phyloP scores from a whole-genome alignment of 2,888 invertebrate genomes.

The Lasioglossum morio region DNA sequence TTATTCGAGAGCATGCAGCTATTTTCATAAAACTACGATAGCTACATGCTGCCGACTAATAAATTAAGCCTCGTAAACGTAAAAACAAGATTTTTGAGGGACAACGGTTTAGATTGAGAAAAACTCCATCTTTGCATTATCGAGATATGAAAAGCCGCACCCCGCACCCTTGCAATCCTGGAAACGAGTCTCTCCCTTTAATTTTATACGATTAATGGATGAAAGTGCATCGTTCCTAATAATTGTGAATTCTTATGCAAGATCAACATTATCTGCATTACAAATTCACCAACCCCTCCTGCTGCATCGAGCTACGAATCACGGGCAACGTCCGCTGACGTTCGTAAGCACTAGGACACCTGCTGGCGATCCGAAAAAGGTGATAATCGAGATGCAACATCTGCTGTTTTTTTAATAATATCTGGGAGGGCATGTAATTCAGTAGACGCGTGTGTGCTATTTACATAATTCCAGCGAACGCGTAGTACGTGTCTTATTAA shows the following conservation, averaged over 20 bases:
- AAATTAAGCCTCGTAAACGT: too few relatives aligned
- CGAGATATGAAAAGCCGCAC: too few relatives aligned
- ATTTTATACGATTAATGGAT: neutral
- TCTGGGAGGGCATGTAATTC: neutral
- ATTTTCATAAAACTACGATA: too few relatives aligned
- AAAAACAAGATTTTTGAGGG: too few relatives aligned
- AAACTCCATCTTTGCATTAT: too few relatives aligned
- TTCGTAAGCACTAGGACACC: neutral
- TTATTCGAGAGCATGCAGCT: too few relatives aligned
- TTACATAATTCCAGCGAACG: neutral
- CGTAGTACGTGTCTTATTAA: neutral
- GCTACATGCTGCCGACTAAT: too few relatives aligned
- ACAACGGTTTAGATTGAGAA: too few relatives aligned
- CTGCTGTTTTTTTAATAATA: neutral
- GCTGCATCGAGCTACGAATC: neutral
- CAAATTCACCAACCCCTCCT: neutral
- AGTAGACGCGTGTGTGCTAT: neutral
- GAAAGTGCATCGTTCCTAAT: neutral
- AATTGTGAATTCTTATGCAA: neutral
- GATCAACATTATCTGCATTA: too few relatives aligned
- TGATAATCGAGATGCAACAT: slow-evolving; percentile 5
- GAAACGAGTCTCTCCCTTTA: neutral
- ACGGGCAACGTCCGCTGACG: neutral
- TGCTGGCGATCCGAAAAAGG: neutral
- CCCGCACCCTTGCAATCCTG: too few relatives aligned